These are phyloP conservation scores for Scylla paramamosain DNA, from an alignment of 1,140 invertebrate species.

Conservation along the genomic window DNA sequence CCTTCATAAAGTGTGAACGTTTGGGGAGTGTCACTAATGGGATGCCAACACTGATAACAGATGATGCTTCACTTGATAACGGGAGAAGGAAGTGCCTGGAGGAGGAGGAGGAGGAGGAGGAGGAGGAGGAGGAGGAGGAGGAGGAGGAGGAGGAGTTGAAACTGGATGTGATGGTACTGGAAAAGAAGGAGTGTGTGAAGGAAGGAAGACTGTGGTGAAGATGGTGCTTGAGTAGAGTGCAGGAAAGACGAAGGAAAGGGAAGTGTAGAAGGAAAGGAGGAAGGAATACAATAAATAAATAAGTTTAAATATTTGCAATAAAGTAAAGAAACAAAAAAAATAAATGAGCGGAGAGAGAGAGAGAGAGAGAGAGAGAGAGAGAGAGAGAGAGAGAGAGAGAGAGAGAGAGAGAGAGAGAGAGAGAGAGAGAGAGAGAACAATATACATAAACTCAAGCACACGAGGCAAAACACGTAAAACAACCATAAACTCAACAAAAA, in stretches of 20 bases:
- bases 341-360: conserved; percentile 28
- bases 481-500: background rate
- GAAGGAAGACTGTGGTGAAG: background rate
- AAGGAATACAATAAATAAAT: background rate
- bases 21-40: conserved; percentile 62
- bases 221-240: background rate
- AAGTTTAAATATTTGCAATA: background rate
- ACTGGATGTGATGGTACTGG: background rate
- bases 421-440: background rate
- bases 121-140: background rate
- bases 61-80: conserved; percentile 71
- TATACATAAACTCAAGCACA: too few relatives aligned
- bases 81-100: background rate
- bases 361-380: conserved; percentile 55
- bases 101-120: background rate
- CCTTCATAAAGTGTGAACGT: conserved; percentile 61
- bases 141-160: background rate
- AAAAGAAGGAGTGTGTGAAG: background rate
- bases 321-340: background rate
- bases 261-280: background rate
- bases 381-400: conserved; percentile 54
- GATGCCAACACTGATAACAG: conserved; percentile 62
- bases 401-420: background rate
- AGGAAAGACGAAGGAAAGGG: background rate
- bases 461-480: background rate